Evolutionary conservation across 2,113 vertebrate genomes (phyloP), one percentile per base, ranked within the genome.

Genomic region (Lasiurus cinereus): DNA sequence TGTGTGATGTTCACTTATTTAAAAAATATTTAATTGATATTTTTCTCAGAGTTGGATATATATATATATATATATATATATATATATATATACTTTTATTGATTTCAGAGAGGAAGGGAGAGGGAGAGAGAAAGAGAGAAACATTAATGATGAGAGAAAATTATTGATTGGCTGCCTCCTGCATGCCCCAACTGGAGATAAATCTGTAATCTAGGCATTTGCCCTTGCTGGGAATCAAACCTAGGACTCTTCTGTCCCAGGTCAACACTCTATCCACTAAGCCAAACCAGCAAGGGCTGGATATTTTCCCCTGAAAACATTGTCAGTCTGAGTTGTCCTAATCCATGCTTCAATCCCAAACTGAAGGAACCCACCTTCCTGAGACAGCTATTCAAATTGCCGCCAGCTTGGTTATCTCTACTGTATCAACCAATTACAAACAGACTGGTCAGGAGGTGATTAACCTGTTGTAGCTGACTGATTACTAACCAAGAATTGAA

Each of bases 291-390:
- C 24, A 11, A 27, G 69, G 85, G 12, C 56, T 89, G 69, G 36
- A 77, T 85, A 56, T 94, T 94, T 95, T 79, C 27, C 70, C 74
- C 54, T 78, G 73, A 66, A 93, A 96, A 94, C 50, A 72, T 2
- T 33, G 29, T 31, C 54, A 62, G 36, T 24, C 21, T 70, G 73
- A 88, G 5, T 76, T 76, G n/a, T 33, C 36, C 16, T 31, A 73
- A 46, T 43, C 18, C 31, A 8, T 18, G n/a, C 93, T 59, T 94
- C 76, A 59, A 2, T n/a, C n/a, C 48, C 72, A 90, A 78, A 80
- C 4, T 70, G 84, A 94, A 93, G 62, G 33, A 52, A 92, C 59
- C 59, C 88, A 21, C 79, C 66, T 94, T 90, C 59, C n/a, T 29
- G 18, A 93, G 90, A 52, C 64, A 95, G 43, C 56, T 29, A 22